A percentile compares a stretch with the other conserved stretches of the same genome.
phyloP scores from a whole-genome alignment of 2,113 vertebrate genomes.

The Gila orcuttii region DNA sequence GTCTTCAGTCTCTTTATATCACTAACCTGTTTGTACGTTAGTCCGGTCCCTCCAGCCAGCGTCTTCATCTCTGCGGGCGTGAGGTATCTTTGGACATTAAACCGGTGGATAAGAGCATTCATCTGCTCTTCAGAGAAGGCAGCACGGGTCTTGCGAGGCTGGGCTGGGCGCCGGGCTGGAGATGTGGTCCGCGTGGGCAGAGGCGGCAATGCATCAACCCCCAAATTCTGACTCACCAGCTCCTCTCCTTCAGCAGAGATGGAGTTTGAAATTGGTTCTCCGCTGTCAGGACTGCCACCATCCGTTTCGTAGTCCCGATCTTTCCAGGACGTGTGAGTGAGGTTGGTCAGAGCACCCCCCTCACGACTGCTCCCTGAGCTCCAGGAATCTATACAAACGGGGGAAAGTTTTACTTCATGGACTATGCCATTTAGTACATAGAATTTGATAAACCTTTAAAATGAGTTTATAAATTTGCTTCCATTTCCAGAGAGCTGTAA shows the following conservation, averaged over 20 bases:
- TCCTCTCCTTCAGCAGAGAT: conserved; percentile 49
- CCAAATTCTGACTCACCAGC: fast-evolving
- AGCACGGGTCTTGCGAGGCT: conserved; percentile 62
- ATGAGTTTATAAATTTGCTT: neutral
- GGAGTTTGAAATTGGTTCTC: conserved; percentile 50
- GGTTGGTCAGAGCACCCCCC: conserved; percentile 50
- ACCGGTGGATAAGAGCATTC: conserved; percentile 74
- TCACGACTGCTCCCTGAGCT: conserved; percentile 67
- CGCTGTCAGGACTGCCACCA: conserved; percentile 46
- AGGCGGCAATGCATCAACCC: neutral
- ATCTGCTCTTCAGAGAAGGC: conserved; percentile 80
- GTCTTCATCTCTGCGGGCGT: conserved; percentile 81
- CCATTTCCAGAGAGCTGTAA: too few relatives aligned
- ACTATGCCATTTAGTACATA: neutral
- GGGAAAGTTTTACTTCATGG: neutral
- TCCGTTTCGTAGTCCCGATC: neutral
- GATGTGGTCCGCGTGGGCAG: neutral
- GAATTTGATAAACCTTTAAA: neutral
- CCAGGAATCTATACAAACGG: conserved; percentile 70
- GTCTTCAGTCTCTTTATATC: neutral
- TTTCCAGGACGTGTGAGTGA: conserved; percentile 52
- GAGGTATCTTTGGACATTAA: conserved; percentile 79
- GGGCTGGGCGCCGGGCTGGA: conserved; percentile 16
- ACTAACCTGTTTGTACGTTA: conserved; percentile 83
- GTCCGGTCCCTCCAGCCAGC: conserved; percentile 71